Conservation (phyloP, 2,113 vertebrate species). For the Petrocephalus zakoni region DNA sequence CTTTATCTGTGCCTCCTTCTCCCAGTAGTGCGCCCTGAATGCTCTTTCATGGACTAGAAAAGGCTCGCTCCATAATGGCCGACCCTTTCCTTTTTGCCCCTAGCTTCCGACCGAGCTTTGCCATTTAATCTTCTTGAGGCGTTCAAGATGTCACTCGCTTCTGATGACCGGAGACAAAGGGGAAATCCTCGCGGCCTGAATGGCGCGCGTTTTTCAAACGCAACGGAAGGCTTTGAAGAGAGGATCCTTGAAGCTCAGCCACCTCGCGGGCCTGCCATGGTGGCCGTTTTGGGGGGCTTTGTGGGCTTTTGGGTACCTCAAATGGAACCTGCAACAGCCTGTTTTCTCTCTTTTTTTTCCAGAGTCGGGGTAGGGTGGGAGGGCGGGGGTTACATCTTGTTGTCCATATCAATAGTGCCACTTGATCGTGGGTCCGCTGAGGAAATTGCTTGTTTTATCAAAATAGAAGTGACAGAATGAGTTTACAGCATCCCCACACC, state of each 20-base stretch:
- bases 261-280: constrained; percentile 65
- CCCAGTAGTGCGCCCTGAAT: constrained; percentile 72
- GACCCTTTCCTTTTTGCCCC: constrained; percentile 72
- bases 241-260: constrained; percentile 66
- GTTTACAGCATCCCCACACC: constrained; percentile 13
- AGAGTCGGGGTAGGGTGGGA: not conserved
- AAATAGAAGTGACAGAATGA: constrained; percentile 23
- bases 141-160: constrained; percentile 89
- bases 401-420: constrained; percentile 29
- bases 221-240: constrained; percentile 77
- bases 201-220: constrained; percentile 67
- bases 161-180: constrained; percentile 80
- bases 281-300: constrained; percentile 68
- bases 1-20: constrained; percentile 70
- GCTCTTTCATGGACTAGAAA: constrained; percentile 74
- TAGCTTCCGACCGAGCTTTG: constrained; percentile 75
- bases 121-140: constrained; percentile 91
- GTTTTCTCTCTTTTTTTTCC: constrained; percentile 13
- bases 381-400: constrained; percentile 13
- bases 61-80: constrained; percentile 71
- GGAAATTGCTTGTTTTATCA: constrained; percentile 30
- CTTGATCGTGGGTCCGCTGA: constrained; percentile 25
- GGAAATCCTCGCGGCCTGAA: constrained; percentile 72
- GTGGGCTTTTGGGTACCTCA: constrained; percentile 49
- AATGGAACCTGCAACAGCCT: constrained; percentile 45